These are phyloP conservation scores for Brachyhypopomus occidentalis DNA, from an alignment of 2,113 vertebrate species.

Conservation along the genomic window DNA sequence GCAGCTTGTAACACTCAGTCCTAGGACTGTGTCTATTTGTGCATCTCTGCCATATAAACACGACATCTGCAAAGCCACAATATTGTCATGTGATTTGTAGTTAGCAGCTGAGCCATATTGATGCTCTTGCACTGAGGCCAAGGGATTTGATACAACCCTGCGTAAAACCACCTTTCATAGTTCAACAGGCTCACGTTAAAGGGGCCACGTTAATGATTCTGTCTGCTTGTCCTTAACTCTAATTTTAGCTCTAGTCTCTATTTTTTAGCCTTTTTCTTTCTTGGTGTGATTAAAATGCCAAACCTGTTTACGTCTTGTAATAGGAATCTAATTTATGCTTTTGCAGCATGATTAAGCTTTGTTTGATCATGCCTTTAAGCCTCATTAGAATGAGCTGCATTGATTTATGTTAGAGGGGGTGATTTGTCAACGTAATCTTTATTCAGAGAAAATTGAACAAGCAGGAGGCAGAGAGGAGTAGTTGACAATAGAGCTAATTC, in stretches of 20 bases:
- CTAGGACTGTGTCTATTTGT: not conserved
- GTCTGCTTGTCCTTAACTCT: conserved; percentile 10
- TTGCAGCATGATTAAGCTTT: not conserved
- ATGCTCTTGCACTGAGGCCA: not conserved
- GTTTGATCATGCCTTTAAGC: conserved; percentile 5
- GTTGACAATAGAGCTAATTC: conserved; percentile 6
- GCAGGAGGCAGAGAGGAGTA: not conserved
- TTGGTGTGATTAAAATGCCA: too few relatives aligned
- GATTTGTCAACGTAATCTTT: conserved; percentile 5
- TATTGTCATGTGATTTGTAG: not conserved
- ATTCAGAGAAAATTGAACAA: conserved; percentile 1
- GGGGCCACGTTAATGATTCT: too few relatives aligned
- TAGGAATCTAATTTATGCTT: conserved; percentile 10
- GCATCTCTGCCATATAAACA: not conserved
- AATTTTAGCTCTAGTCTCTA: not conserved
- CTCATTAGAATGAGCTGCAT: conserved; percentile 1
- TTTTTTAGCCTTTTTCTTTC: too few relatives aligned
- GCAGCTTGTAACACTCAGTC: not conserved
- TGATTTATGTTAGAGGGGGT: conserved; percentile 8
- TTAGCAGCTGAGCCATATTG: not conserved
- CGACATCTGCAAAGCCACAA: conserved; percentile 2
- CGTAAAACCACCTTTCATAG: not conserved
- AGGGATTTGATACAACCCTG: conserved; percentile 15
- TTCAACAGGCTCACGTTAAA: not conserved
- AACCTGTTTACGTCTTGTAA: not conserved